phyloP scores from a whole-genome alignment of 2,888 invertebrate species.

The Corythucha ciliata region DNA sequence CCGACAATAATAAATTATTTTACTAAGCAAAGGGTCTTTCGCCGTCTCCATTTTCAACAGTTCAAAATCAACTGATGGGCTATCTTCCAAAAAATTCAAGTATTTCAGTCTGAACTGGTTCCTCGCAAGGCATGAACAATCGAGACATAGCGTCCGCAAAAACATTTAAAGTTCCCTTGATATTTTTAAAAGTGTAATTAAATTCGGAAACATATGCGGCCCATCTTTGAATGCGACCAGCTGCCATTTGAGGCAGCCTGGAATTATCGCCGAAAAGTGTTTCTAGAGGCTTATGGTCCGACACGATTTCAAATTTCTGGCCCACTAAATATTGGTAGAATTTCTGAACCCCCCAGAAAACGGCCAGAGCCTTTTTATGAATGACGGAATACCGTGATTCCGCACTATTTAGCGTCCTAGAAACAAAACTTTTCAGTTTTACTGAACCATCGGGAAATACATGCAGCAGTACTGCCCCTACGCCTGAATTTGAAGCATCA shows the following conservation, averaged over 20 bases:
- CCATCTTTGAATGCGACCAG: constrained; percentile 38
- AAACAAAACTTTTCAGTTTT: constrained; percentile 37
- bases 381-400: constrained; percentile 39
- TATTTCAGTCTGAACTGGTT: neutral
- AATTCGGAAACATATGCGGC: constrained; percentile 29
- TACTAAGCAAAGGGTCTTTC: constrained; percentile 11
- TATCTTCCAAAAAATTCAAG: constrained; percentile 4
- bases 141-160: constrained; percentile 12
- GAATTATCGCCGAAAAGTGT: constrained; percentile 37
- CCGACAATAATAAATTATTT: constrained; percentile 10
- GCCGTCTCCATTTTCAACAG: constrained; percentile 18
- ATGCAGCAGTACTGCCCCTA: constrained; percentile 37
- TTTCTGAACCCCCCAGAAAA: constrained; percentile 38
- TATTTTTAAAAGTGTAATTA: constrained; percentile 32
- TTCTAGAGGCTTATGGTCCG: constrained; percentile 39
- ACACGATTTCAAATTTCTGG: constrained; percentile 35
- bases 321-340: constrained; percentile 40
- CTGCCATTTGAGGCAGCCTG: constrained; percentile 38
- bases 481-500: constrained; percentile 22
- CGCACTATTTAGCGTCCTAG: constrained; percentile 35
- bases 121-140: neutral
- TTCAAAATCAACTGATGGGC: constrained; percentile 13
- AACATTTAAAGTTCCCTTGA: constrained; percentile 26
- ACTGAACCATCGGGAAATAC: constrained; percentile 34
- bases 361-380: constrained; percentile 39